Evolutionary conservation across 2,797 vertebrate species (phyloP).

Genomic region (Sebastolobus altivelis): DNA sequence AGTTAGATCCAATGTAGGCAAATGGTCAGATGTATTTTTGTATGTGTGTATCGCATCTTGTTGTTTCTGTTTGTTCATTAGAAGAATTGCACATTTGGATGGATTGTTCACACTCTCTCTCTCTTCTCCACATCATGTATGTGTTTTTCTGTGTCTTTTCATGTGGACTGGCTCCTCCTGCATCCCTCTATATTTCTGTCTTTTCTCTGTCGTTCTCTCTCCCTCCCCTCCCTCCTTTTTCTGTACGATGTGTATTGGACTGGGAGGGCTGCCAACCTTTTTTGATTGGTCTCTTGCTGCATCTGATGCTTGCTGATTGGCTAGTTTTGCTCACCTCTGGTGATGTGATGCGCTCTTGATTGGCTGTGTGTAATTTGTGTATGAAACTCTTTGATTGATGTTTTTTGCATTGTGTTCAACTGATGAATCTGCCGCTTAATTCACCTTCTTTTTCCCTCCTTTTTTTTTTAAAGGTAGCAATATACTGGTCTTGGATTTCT

Average conservation of each 20-base stretch:
- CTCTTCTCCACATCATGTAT: slow-evolving; percentile 68
- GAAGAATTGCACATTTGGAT: slow-evolving; percentile 78
- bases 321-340: slow-evolving; percentile 84
- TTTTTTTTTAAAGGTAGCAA: slow-evolving; percentile 78
- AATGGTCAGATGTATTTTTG: slow-evolving; percentile 65
- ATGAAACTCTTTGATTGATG: slow-evolving; percentile 76
- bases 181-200: slow-evolving; percentile 76
- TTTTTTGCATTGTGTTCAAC: slow-evolving; percentile 84
- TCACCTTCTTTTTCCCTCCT: slow-evolving; percentile 79
- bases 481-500: slow-evolving; percentile 82
- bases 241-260: slow-evolving; percentile 81
- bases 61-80: slow-evolving; percentile 68
- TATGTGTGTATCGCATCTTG: slow-evolving; percentile 69
- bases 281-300: slow-evolving; percentile 86
- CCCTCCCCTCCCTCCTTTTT: slow-evolving; percentile 61
- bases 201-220: slow-evolving; percentile 66
- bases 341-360: slow-evolving; percentile 83
- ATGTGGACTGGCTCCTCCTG: slow-evolving; percentile 85
- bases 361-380: slow-evolving; percentile 85
- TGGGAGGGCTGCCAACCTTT: slow-evolving; percentile 82
- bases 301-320: slow-evolving; percentile 89
- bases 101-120: slow-evolving; percentile 73
- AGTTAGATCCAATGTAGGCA: slow-evolving; percentile 67
- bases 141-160: slow-evolving; percentile 80
- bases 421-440: slow-evolving; percentile 82